These are phyloP conservation scores for Erynnis tages DNA, from an alignment of 2,888 invertebrate genomes.

Conservation along the genomic window DNA sequence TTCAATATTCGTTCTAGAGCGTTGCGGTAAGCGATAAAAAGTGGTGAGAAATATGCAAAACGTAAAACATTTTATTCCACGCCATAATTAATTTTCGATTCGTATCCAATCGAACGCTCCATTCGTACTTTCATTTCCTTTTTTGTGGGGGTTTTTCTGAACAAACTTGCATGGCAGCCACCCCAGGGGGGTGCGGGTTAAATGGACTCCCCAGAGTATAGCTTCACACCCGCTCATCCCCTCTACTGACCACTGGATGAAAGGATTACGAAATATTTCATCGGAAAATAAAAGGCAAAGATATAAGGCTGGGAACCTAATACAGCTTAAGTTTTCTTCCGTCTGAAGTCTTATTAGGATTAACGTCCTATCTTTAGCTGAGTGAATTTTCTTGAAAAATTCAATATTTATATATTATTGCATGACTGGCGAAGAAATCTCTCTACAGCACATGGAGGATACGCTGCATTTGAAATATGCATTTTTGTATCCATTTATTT, in stretches of 20 bases:
- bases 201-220: constrained; percentile 57
- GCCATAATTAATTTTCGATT: constrained; percentile 75
- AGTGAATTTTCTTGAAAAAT: too few species aligned
- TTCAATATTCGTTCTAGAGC: constrained; percentile 13
- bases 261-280: constrained; percentile 72
- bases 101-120: constrained; percentile 60
- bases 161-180: constrained; percentile 57
- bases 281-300: constrained; percentile 26
- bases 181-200: constrained; percentile 45
- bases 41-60: constrained; percentile 23
- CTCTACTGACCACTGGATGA: constrained; percentile 64
- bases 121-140: constrained; percentile 56
- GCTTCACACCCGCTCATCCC: constrained; percentile 36
- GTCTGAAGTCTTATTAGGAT: background rate
- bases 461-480: too few species aligned
- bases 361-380: too few species aligned
- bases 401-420: too few species aligned
- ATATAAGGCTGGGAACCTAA: constrained; percentile 18
- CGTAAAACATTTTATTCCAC: constrained; percentile 41
- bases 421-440: too few species aligned
- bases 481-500: too few species aligned
- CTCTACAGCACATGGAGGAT: too few species aligned
- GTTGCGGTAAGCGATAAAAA: constrained; percentile 16
- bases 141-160: constrained; percentile 59
- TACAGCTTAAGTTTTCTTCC: constrained; percentile 30